A percentile compares a stretch with the other conserved stretches of the same genome.
phyloP scores from a whole-genome alignment of 2,797 vertebrate species.

The Sitta carolinensis region DNA sequence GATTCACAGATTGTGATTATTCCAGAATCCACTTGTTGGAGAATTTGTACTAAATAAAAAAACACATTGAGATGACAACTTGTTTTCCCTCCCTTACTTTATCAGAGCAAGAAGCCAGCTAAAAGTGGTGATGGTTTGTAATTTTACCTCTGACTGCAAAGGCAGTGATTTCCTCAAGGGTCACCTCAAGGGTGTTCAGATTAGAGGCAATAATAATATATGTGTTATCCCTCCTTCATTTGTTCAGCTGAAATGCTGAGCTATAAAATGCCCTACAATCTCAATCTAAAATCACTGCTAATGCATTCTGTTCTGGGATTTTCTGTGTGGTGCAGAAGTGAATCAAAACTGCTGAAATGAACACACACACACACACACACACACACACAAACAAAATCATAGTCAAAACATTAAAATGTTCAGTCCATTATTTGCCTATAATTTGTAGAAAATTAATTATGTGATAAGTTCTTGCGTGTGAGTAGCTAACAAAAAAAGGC shows the following conservation, averaged over 20 bases:
- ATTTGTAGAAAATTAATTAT: not conserved
- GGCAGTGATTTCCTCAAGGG: not conserved
- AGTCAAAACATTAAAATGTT: not conserved
- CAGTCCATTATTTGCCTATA: not conserved
- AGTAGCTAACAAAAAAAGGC: not conserved
- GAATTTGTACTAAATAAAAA: not conserved
- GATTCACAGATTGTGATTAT: not conserved
- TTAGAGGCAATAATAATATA: not conserved
- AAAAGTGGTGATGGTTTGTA: not conserved
- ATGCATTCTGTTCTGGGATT: not conserved
- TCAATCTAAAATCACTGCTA: not conserved
- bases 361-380: not conserved
- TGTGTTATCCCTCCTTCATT: not conserved
- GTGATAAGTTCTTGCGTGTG: not conserved
- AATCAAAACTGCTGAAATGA: not conserved
- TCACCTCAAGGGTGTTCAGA: not conserved
- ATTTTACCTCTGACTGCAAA: slow-evolving; percentile 4
- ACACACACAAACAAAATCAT: not conserved
- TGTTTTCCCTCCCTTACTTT: not conserved
- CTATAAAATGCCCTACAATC: not conserved
- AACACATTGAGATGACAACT: not conserved
- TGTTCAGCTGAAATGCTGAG: not conserved
- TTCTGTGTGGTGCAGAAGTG: not conserved
- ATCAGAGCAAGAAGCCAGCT: not conserved
- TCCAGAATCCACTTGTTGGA: not conserved